Percentiles rank a stretch among this genome's conserved stretches.
phyloP scores from a whole-genome alignment of 2,113 vertebrate genomes.

The Orientallactaga bullata region DNA sequence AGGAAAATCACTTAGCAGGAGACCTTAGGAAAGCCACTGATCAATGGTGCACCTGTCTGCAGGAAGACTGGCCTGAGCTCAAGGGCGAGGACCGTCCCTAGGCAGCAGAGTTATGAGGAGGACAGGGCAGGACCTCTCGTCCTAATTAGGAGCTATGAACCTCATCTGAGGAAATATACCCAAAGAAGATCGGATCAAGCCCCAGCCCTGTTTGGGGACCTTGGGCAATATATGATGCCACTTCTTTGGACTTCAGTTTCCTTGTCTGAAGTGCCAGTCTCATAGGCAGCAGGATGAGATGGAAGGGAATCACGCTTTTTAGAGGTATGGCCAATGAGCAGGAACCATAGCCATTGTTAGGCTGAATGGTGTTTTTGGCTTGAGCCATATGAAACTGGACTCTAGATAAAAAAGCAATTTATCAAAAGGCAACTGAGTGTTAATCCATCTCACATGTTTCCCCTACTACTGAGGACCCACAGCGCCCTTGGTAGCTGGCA shows the following conservation, averaged over 20 bases:
- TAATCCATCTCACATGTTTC: background rate
- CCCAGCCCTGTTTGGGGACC: background rate
- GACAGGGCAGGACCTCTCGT: background rate
- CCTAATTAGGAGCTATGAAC: background rate
- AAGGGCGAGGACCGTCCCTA: background rate
- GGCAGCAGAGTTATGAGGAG: accelerated
- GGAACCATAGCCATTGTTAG: accelerated
- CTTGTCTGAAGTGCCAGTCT: background rate
- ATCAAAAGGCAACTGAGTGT: too few relatives aligned
- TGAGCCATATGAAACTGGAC: background rate
- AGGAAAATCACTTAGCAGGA: background rate
- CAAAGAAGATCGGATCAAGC: background rate
- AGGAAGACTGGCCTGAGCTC: background rate
- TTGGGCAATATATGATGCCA: background rate
- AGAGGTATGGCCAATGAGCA: accelerated
- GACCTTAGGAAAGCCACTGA: background rate
- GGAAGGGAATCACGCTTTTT: accelerated
- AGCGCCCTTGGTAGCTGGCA: too few relatives aligned
- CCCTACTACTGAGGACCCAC: accelerated
- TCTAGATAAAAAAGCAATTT: background rate
- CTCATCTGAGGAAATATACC: background rate
- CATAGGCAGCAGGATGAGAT: too few relatives aligned
- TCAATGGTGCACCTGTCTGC: background rate
- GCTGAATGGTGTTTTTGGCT: too few relatives aligned
- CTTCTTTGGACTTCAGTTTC: background rate